Conservation (phyloP, 2,113 vertebrate genomes). For the Aspidoscelis tigris region DNA sequence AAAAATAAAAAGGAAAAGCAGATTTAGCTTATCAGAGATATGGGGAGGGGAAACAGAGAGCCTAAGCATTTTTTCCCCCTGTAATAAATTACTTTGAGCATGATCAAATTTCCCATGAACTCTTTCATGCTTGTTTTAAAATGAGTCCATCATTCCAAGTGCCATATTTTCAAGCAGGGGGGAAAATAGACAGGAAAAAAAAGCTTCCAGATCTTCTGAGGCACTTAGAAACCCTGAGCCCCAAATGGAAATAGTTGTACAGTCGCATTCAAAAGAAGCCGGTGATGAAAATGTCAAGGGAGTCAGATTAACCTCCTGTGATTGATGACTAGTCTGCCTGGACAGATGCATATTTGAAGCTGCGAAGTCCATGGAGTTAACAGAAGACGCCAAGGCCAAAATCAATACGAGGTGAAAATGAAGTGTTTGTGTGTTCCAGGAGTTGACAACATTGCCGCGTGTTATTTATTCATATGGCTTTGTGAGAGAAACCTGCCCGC, state of each 20-base stretch:
- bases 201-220: slow-evolving; percentile 13
- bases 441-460: slow-evolving; percentile 47
- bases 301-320: slow-evolving; percentile 58
- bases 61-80: slow-evolving; percentile 8
- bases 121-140: not conserved
- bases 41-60: not conserved
- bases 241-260: slow-evolving; percentile 46
- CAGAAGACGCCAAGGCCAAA: slow-evolving; percentile 47
- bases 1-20: not conserved
- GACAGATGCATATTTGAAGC: slow-evolving; percentile 46
- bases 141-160: not conserved
- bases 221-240: slow-evolving; percentile 40
- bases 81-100: slow-evolving; percentile 20
- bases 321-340: slow-evolving; percentile 19
- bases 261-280: slow-evolving; percentile 33
- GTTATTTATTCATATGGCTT: slow-evolving; percentile 19
- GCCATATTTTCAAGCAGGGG: not conserved
- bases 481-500: slow-evolving; percentile 42
- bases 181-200: not conserved
- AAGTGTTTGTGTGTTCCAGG: slow-evolving; percentile 46
- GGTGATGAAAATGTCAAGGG: slow-evolving; percentile 46
- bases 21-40: slow-evolving; percentile 11
- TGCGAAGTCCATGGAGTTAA: slow-evolving; percentile 52
- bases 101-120: slow-evolving; percentile 33
- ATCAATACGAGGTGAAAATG: slow-evolving; percentile 60